Evolutionary conservation across 2,888 invertebrate genomes (phyloP), one percentile per base, ranked within the genome.

Genomic region (Buathra laborator): DNA sequence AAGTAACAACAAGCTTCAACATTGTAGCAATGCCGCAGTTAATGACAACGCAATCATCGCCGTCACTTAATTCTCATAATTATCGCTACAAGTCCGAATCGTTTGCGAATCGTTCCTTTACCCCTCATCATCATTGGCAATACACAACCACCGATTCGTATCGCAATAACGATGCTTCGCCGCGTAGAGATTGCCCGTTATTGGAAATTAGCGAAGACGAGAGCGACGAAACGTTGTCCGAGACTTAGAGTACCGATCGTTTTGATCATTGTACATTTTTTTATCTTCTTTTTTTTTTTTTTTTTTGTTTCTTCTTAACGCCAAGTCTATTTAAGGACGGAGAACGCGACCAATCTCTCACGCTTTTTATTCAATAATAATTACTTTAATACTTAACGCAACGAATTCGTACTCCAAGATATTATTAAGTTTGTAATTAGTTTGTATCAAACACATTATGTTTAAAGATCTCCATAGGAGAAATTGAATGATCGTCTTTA

Each of bases 371-470:
- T 67, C 24, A 66, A 68, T 56, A 71, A 72, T 14, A 67, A 56
- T 62, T 19, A 75, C n/a, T 29, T 62, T 32, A 24, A 51, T 56
- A 76, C 68, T 84, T 78, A 71, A 66, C 67, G 53, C 72, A 86
- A 83, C 78, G 75, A 79, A 84, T 79, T 78, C 77, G 77, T 81
- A 84, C 83, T 83, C 67, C 88, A 70, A 87, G 83, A 87, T 87
- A 87, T 88, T 92, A 92, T 93, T 94, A 93, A 93, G 93, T 94
- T 93, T 93, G 93, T 93, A 93, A 94, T 94, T 93, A 93, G 91
- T 92, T 93, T 92, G 91, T 93, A 94, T 91, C 92, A 93, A 92
- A 91, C 88, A 91, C 88, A 90, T 90, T 91, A 90, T 87, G 90
- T 90, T 89, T 89, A 89, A 86, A 88, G 88, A 86, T 87, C 84